A percentile compares a stretch with the other conserved stretches of the same genome.
Conservation (phyloP, 2,113 vertebrate genomes). For the Phylloscopus whistleri region DNA sequence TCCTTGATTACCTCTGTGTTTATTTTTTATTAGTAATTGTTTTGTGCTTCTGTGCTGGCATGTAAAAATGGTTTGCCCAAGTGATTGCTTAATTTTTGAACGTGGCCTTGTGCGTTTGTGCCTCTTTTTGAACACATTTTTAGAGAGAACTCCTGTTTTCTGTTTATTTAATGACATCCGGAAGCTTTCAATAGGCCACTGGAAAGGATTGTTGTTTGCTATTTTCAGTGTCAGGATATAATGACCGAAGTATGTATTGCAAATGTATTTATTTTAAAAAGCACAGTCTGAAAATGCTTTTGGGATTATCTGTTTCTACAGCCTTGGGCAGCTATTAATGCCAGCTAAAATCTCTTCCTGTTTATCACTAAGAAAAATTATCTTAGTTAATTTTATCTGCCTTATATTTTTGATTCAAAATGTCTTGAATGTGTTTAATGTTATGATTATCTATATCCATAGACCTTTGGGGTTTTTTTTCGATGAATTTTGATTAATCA, state of each 20-base stretch:
- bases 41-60: neutral
- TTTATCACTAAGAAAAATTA: constrained; percentile 4
- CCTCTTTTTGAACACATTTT: neutral
- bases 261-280: neutral
- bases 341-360: constrained; percentile 20
- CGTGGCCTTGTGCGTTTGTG: neutral
- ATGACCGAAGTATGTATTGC: neutral
- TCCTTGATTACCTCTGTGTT: neutral
- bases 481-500: neutral
- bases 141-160: neutral
- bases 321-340: neutral
- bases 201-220: neutral
- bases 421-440: neutral
- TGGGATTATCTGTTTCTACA: neutral
- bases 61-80: neutral
- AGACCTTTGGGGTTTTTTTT: neutral
- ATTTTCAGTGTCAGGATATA: neutral
- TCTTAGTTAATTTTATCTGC: neutral
- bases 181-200: neutral
- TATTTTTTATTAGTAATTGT: neutral
- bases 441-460: neutral
- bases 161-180: neutral
- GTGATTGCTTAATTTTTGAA: neutral
- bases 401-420: neutral
- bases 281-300: neutral